Evolutionary conservation across 2,888 invertebrate genomes (phyloP).

Genomic region (Cryptus viduatorius): DNA sequence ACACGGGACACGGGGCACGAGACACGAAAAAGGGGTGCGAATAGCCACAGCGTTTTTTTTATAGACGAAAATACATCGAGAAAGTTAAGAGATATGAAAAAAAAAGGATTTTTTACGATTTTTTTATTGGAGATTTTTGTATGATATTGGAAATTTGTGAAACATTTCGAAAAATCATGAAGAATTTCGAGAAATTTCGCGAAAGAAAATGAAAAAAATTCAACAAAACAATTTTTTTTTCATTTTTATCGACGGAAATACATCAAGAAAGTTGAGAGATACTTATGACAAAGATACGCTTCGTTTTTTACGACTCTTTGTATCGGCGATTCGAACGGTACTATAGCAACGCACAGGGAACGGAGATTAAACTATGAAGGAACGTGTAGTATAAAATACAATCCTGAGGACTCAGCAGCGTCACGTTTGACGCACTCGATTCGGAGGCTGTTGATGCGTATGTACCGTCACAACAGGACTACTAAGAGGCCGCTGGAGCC

Average conservation of each 20-base stretch:
- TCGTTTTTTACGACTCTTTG: too few species aligned
- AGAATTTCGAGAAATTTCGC: too few species aligned
- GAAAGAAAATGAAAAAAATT: neutral
- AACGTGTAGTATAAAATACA: constrained; percentile 1
- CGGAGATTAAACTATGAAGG: neutral
- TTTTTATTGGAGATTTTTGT: too few species aligned
- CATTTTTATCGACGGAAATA: neutral
- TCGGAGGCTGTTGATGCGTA: neutral
- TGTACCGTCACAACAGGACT: neutral
- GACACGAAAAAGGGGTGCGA: too few species aligned
- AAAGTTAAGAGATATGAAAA: neutral
- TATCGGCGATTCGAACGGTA: too few species aligned
- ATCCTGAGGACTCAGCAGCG: constrained; percentile 24
- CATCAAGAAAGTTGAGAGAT: neutral
- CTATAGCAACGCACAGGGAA: too few species aligned
- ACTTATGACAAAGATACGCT: neutral
- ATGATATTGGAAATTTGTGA: too few species aligned
- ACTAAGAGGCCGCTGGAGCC: constrained; percentile 9
- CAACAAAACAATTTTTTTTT: neutral
- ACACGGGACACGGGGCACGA: too few species aligned
- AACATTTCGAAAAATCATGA: too few species aligned
- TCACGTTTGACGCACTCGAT: constrained; percentile 76
- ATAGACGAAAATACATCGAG: neutral
- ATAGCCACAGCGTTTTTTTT: too few species aligned
- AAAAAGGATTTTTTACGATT: too few species aligned